Conservation (phyloP, 1,140 invertebrate genomes). For the Cyclargus thomasi region DNA sequence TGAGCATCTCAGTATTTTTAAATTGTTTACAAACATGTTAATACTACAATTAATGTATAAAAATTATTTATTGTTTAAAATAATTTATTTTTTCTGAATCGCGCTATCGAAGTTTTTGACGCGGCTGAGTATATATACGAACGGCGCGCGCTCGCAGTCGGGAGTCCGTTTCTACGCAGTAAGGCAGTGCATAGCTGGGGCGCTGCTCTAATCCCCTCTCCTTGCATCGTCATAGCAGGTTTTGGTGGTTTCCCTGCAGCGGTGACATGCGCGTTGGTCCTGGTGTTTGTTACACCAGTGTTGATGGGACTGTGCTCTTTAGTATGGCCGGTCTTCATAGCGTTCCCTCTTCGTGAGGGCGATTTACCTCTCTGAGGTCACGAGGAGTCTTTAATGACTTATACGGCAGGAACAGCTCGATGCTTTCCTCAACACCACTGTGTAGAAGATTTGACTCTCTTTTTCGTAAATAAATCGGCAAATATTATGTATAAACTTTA, state of each 20-base stretch:
- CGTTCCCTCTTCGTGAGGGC: not conserved
- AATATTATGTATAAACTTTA: too few species aligned
- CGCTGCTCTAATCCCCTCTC: slow-evolving; percentile 21
- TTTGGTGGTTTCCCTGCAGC: not conserved
- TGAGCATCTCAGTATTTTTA: not conserved
- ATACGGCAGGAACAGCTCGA: not conserved
- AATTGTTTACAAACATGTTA: not conserved
- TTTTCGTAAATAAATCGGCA: slow-evolving; percentile 20
- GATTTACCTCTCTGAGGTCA: not conserved
- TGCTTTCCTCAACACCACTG: slow-evolving; percentile 30
- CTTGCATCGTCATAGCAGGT: not conserved
- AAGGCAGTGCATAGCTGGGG: slow-evolving; percentile 22
- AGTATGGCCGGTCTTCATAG: not conserved
- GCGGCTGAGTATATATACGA: slow-evolving; percentile 26
- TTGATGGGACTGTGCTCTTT: not conserved
- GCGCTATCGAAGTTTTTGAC: slow-evolving; percentile 33
- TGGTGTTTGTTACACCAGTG: not conserved
- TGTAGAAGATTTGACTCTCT: slow-evolving; percentile 37
- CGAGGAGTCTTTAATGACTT: not conserved
- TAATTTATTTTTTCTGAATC: slow-evolving; percentile 25
- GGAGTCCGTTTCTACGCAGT: slow-evolving; percentile 36
- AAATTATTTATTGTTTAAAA: not conserved
- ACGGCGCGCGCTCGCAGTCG: not conserved
- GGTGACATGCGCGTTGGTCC: not conserved
- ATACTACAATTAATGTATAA: not conserved